Base-by-base conservation (phyloP, 2,113 vertebrate genomes). In the Xiphias gladius region DNA sequence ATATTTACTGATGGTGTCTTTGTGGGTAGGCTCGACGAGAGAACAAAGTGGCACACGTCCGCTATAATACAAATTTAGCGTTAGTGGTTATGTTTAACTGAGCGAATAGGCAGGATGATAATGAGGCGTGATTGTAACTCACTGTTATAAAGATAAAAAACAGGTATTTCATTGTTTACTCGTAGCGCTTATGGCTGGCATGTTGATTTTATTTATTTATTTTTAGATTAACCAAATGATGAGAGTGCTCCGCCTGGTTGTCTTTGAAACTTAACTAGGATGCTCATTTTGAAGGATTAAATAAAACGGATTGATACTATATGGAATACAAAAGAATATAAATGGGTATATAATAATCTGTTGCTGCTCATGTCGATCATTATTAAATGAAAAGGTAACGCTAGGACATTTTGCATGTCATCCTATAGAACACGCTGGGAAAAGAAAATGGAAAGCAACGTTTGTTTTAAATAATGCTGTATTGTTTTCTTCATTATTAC, bases 211-310 rank as follows among this genome's bases (percentile, higher is more conserved):
- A 20, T 13, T 3, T 0, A 68, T 17, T 3, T 5, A 0, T 14
- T 39, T 66, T 0, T 1, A 11, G 5, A 66, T 55, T 3, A 35
- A 20, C 6, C 20, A 2, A 72, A 17, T 52, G 39, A 39, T 52
- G 11, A 28, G 11, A n/a, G 1, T 20, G 7, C 24, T 22, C 4
- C 4, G 7, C 2, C n/a, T 57, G 6, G 7, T 35, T 63, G 3
- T 66, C 3, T 43, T 30, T 43, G 3, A 52, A 67, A 20, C 20
- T 9, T 43, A 48, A 58, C 30, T 43, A 3, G 0, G 7, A n/a
- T 0, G 26, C 2, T 16, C 1, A 1, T 58, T 30, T 30, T 30
- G 0, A 41, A 28, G 2, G 22, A 43, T 22, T 41, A 0, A 30
- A 59, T 63, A 19, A 5, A 8, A 16, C 2, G 14, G 7, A n/a